phyloP scores from a whole-genome alignment of 1,140 invertebrate genomes.

The Aphelinus atriplicis region DNA sequence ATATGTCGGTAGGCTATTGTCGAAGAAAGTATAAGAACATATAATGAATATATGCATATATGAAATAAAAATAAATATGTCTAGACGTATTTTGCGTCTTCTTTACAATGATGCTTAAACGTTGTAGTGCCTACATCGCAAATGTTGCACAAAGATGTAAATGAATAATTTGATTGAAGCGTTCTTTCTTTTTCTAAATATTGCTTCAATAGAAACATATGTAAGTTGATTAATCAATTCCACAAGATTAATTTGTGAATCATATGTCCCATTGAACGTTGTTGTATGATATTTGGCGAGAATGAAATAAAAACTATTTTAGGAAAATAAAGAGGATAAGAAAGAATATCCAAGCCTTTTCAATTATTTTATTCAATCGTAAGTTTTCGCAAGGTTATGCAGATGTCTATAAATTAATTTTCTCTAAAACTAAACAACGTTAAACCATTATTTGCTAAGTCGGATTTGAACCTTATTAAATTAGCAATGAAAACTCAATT shows the following conservation, averaged over 20 bases:
- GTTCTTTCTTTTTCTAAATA: slow-evolving; percentile 10
- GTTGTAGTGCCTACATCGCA: slow-evolving; percentile 37
- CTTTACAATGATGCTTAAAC: slow-evolving; percentile 39
- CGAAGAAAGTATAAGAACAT: slow-evolving; percentile 36
- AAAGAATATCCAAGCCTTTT: slow-evolving; percentile 1
- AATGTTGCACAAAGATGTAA: slow-evolving; percentile 19
- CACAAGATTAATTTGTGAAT: slow-evolving; percentile 22
- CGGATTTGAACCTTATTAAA: slow-evolving; percentile 14
- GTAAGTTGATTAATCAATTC: slow-evolving; percentile 8
- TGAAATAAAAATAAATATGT: slow-evolving; percentile 11
- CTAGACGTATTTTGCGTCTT: slow-evolving; percentile 21
- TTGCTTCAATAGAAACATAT: slow-evolving; percentile 3
- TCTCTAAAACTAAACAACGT: slow-evolving; percentile 4
- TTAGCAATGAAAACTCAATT: slow-evolving; percentile 15
- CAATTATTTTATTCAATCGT: slow-evolving; percentile 23
- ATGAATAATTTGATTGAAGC: slow-evolving; percentile 13
- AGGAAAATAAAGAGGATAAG: slow-evolving; percentile 28
- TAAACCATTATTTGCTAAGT: slow-evolving; percentile 5
- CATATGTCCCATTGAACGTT: slow-evolving; percentile 18
- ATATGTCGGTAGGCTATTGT: slow-evolving; percentile 27
- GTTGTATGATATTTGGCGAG: slow-evolving; percentile 36
- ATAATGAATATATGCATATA: slow-evolving; percentile 24
- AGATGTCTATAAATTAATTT: slow-evolving; percentile 10
- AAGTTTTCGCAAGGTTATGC: slow-evolving; percentile 11
- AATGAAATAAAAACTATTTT: slow-evolving; percentile 36